phyloP scores from a whole-genome alignment of 2,797 vertebrate genomes.

The Ataeniobius toweri region DNA sequence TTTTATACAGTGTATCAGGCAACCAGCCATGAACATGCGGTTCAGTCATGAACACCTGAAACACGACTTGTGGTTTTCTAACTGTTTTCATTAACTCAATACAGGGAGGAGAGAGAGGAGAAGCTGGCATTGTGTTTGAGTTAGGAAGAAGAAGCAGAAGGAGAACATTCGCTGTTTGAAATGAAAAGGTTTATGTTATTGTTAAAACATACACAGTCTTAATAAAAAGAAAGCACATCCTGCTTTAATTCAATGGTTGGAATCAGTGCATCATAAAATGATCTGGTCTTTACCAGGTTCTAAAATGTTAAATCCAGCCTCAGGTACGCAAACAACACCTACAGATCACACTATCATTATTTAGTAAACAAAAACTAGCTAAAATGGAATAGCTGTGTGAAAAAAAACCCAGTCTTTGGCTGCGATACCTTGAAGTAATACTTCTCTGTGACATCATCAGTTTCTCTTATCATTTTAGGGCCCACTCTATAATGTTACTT shows the following conservation, averaged over 20 bases:
- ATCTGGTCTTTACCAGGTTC: neutral
- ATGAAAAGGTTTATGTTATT: no score
- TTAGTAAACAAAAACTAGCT: no score
- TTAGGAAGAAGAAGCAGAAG: neutral
- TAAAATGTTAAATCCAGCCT: neutral
- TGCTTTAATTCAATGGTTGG: neutral
- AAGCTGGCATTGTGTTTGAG: neutral
- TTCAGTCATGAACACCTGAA: neutral
- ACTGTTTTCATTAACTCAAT: neutral
- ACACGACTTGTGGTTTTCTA: neutral
- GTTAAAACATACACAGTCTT: neutral
- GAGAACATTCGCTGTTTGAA: neutral
- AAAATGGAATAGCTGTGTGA: no score
- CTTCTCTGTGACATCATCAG: neutral
- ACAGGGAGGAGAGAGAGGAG: neutral
- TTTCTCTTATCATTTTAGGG: no score
- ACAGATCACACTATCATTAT: neutral
- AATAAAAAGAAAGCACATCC: neutral
- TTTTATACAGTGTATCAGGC: slow-evolving; percentile 6
- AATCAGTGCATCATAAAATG: neutral
- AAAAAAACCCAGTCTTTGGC: neutral
- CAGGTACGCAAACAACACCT: neutral
- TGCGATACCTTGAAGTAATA: neutral
- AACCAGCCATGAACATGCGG: neutral
- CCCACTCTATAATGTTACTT: neutral